These are phyloP conservation scores for Danaus plexippus DNA, from an alignment of 1,140 invertebrate genomes.

Conservation along the genomic window DNA sequence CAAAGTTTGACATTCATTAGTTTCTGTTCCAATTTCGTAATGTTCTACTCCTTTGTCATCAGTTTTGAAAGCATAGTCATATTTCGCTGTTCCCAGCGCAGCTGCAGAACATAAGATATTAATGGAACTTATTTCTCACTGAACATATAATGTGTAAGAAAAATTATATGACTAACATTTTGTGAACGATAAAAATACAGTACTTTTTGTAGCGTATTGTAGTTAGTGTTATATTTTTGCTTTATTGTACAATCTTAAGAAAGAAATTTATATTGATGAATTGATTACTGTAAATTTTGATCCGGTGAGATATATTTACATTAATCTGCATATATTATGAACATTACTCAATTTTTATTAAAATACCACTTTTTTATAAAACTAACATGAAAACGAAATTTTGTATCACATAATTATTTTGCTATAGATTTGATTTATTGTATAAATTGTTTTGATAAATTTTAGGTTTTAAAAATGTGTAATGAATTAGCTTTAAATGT, in stretches of 20 bases:
- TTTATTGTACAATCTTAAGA: neutral
- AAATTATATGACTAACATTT: conserved; percentile 11
- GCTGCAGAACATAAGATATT: conserved; percentile 19
- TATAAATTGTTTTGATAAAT: no score
- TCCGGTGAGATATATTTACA: no score
- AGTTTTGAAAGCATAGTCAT: conserved; percentile 36
- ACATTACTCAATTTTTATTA: no score
- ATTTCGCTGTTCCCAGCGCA: conserved; percentile 35
- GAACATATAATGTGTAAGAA: conserved; percentile 9
- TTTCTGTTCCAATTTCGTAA: conserved; percentile 47
- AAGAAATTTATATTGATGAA: neutral
- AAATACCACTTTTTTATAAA: no score
- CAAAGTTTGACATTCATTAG: conserved; percentile 36
- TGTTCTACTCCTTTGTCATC: conserved; percentile 43
- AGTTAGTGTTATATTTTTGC: neutral
- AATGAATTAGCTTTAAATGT: no score
- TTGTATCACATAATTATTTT: no score
- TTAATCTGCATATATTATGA: no score
- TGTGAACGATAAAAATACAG: conserved; percentile 5
- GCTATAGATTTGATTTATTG: no score
- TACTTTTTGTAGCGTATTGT: conserved; percentile 2
- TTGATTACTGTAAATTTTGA: no score
- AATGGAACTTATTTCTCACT: conserved; percentile 1
- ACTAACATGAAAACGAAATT: no score
- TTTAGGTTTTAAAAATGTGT: no score